Percentiles rank a stretch among this genome's conserved stretches.
These are phyloP conservation scores for Urophycis tenuis DNA, from an alignment of 2,797 vertebrate species.

Conservation along the genomic window DNA sequence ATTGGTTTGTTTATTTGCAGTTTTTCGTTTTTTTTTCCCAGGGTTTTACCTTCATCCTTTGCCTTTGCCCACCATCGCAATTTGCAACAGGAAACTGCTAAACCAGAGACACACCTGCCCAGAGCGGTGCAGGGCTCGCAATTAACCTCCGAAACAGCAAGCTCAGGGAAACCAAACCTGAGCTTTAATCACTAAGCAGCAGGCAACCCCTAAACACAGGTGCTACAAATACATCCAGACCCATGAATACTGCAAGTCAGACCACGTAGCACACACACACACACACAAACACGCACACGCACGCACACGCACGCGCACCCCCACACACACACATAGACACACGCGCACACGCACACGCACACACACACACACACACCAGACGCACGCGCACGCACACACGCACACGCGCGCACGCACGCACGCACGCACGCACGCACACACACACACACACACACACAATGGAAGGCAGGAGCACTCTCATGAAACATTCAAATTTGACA, in stretches of 20 bases:
- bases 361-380: constrained; percentile 7
- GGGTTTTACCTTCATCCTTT: constrained; percentile 34
- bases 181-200: constrained; percentile 62
- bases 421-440: neutral
- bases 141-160: constrained; percentile 66
- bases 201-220: constrained; percentile 29
- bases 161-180: constrained; percentile 59
- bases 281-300: neutral
- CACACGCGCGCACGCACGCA: neutral
- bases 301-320: neutral
- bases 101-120: constrained; percentile 31
- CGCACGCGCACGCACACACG: neutral
- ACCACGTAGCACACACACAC: neutral
- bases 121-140: constrained; percentile 47
- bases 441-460: constrained; percentile 3
- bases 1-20: constrained; percentile 32
- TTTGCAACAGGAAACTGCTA: constrained; percentile 31
- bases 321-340: neutral
- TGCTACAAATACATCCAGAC: neutral
- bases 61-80: constrained; percentile 38
- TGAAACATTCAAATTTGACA: neutral
- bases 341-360: neutral
- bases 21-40: constrained; percentile 42
- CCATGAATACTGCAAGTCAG: neutral
- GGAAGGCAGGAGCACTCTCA: constrained; percentile 8